Percentiles rank a stretch among this genome's conserved stretches.
phyloP scores from a whole-genome alignment of 2,113 vertebrate genomes.

The Aplodontia rufa region DNA sequence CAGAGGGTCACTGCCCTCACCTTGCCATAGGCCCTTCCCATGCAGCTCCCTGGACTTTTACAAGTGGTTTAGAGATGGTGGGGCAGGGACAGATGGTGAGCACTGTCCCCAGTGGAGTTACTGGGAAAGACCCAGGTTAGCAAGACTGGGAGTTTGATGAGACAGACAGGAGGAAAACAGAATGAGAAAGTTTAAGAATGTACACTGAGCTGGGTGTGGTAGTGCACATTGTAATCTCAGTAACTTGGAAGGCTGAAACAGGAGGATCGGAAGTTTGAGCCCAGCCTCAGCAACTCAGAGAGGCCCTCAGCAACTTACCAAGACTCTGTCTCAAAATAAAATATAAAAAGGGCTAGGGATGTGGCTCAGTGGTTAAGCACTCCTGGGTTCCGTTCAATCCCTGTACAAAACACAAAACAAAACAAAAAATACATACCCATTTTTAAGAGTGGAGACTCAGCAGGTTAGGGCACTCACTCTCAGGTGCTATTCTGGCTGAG shows the following conservation, averaged over 20 bases:
- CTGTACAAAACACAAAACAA: not conserved
- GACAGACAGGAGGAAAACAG: not conserved
- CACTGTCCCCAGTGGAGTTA: not conserved
- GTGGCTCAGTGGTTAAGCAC: not conserved
- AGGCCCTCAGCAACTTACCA: not conserved
- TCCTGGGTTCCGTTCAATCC: not conserved
- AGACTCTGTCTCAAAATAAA: not conserved
- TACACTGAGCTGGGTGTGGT: not conserved
- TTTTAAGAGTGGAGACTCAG: not conserved
- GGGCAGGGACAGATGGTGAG: not conserved
- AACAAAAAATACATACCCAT: not conserved
- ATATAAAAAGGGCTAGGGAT: not conserved
- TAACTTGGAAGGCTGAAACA: not conserved
- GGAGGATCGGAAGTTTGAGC: not conserved
- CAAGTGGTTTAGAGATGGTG: not conserved
- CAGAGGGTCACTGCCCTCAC: not conserved
- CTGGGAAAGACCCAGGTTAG: not conserved
- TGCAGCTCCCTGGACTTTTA: not conserved
- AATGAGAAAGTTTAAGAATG: not conserved
- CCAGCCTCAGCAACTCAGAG: not conserved
- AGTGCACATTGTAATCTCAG: not conserved
- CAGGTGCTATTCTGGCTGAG: not conserved
- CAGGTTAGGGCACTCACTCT: not conserved
- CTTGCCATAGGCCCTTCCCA: not conserved
- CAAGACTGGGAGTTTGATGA: not conserved